Evolutionary conservation across 2,797 vertebrate genomes (phyloP).

Genomic region (Ctenopoma multispine): DNA sequence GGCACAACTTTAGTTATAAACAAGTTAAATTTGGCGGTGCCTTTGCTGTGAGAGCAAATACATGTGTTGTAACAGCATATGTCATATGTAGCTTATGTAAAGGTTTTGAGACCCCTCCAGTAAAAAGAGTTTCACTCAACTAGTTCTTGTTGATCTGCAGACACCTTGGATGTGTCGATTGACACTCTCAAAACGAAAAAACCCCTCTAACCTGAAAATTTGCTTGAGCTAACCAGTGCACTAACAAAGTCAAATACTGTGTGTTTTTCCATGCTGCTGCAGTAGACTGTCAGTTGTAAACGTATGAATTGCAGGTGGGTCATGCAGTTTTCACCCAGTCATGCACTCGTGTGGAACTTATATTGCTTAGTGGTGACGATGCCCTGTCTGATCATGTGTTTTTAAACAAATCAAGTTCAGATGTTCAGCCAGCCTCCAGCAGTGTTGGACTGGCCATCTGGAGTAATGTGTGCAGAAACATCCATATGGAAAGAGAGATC

Average conservation of each 20-base stretch:
- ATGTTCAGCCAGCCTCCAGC: conserved; percentile 12
- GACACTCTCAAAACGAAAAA: background rate
- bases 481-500: conserved; percentile 14
- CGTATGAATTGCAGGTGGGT: background rate
- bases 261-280: background rate
- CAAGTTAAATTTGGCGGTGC: background rate
- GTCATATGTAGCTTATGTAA: too few species aligned
- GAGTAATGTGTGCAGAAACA: conserved; percentile 7
- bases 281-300: background rate
- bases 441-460: background rate
- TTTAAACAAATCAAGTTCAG: conserved; percentile 58
- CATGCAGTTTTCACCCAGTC: background rate
- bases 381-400: conserved; percentile 25
- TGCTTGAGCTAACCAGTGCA: background rate
- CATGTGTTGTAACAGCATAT: too few species aligned
- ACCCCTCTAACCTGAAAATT: background rate
- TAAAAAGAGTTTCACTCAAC: background rate
- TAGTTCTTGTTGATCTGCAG: too few species aligned
- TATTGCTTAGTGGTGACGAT: background rate
- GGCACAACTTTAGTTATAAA: background rate
- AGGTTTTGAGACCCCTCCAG: background rate
- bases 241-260: background rate
- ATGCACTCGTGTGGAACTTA: conserved; percentile 37
- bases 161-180: background rate
- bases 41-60: background rate